Evolutionary conservation across 2,888 invertebrate genomes (phyloP), one percentile per base, ranked within the genome.

Genomic region (Anoncus sp.): DNA sequence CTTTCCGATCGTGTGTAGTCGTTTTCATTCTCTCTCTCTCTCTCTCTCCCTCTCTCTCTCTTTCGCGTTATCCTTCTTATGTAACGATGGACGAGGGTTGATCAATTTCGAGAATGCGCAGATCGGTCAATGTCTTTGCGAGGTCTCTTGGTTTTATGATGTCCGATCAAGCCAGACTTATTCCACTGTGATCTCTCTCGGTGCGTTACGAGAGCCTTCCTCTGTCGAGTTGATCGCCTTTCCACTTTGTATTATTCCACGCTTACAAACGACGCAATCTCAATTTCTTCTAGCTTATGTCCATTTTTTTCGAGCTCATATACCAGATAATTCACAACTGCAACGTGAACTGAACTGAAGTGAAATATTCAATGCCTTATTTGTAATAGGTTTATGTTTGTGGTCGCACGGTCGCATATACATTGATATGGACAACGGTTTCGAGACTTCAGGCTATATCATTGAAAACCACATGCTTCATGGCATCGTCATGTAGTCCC

Each of bases 291-390:
- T 16, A 14, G 14, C 45, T 67, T 9, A 45, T 27, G 3, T 27
- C 53, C 45, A 3, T 12, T 55, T 18, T 2, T 31, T 43, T 55
- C 14, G 4, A 55, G 27, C 38, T 43, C 20, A 40, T 35, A 7
- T 18, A 18, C 1, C 24, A 16, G 20, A 43, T 27, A 55, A 9
- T n/a, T n/a, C 18, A 22, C 9, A 53, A 43, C 9, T 18, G 40
- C 31, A 43, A 57, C 60, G 51, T 22, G 20, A 75, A 74, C 74
- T 63, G 57, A n/a, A n/a, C n/a, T n/a, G n/a, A n/a, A 38, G 12
- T 9, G 38, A 59, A 69, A 70, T 57, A 65, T 77, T 77, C 69
- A 77, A 60, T 70, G 66, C 35, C 71, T 78, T 78, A 78, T 78
- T 71, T 71, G 75, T 71, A 62, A 66, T 78, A 60, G n/a, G n/a